Conservation (phyloP, 2,888 invertebrate genomes). For the Cyclophora punctaria region DNA sequence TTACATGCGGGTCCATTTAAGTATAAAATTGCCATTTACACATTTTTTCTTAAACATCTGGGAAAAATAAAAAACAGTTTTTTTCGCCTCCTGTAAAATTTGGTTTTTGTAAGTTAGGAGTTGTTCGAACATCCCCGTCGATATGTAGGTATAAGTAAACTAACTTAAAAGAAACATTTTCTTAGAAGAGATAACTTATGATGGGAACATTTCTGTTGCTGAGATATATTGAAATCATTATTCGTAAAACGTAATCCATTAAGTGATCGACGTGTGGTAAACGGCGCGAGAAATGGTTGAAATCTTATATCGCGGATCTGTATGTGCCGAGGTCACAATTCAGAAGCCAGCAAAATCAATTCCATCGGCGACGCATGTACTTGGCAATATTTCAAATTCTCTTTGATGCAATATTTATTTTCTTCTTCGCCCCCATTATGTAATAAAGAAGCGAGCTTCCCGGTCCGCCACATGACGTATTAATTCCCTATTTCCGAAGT, state of each 20-base stretch:
- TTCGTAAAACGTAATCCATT: background rate
- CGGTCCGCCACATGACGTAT: constrained; percentile 27
- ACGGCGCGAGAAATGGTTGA: constrained; percentile 10
- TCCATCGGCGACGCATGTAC: constrained; percentile 48
- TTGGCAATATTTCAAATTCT: constrained; percentile 70
- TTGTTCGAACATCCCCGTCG: too few relatives aligned
- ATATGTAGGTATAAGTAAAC: too few relatives aligned
- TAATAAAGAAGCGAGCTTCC: constrained; percentile 30
- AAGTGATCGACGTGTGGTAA: constrained; percentile 1
- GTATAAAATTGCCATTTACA: too few relatives aligned
- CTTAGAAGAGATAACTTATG: too few relatives aligned
- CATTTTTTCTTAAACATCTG: too few relatives aligned
- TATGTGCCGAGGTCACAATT: constrained; percentile 34
- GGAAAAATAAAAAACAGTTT: too few relatives aligned
- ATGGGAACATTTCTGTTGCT: too few relatives aligned
- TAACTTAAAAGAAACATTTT: too few relatives aligned
- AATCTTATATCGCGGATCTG: constrained; percentile 26
- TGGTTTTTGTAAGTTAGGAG: too few relatives aligned
- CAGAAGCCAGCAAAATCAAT: constrained; percentile 54
- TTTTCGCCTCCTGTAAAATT: too few relatives aligned
- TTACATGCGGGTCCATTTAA: too few relatives aligned
- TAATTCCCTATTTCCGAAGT: constrained; percentile 13
- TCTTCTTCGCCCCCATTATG: constrained; percentile 38
- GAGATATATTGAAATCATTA: too few relatives aligned
- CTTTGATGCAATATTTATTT: constrained; percentile 59